These are phyloP conservation scores for Microplitis mediator DNA, from an alignment of 1,140 invertebrate species.

Conservation along the genomic window DNA sequence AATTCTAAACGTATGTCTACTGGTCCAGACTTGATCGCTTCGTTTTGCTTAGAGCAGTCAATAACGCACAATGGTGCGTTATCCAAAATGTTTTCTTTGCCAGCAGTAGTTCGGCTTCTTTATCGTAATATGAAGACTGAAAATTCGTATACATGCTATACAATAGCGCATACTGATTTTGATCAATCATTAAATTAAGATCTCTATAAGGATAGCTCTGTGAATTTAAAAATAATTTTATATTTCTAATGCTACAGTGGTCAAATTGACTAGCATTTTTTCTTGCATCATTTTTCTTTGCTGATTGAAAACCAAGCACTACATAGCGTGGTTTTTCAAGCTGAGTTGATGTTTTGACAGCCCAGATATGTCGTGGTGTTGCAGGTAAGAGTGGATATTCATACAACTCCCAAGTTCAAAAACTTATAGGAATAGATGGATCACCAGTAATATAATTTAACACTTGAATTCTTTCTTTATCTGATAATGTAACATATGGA, in stretches of 20 bases:
- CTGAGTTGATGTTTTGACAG: constrained; percentile 38
- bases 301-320: constrained; percentile 37
- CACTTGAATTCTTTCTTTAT: constrained; percentile 33
- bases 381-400: constrained; percentile 48
- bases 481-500: constrained; percentile 35
- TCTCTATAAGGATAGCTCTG: constrained; percentile 44
- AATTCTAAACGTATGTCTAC: too few species aligned
- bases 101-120: too few species aligned
- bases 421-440: constrained; percentile 39
- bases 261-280: constrained; percentile 35
- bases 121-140: too few species aligned
- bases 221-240: constrained; percentile 48
- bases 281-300: constrained; percentile 20
- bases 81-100: too few species aligned
- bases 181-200: too few species aligned
- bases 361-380: constrained; percentile 38
- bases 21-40: too few species aligned
- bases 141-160: too few species aligned
- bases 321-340: constrained; percentile 42
- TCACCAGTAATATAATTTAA: constrained; percentile 38
- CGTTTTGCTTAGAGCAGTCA: too few species aligned
- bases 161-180: too few species aligned
- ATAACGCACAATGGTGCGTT: too few species aligned
- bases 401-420: constrained; percentile 50
- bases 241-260: constrained; percentile 37